Base-by-base conservation (phyloP, 2,888 invertebrate genomes). In the Hyposoter didymator region DNA sequence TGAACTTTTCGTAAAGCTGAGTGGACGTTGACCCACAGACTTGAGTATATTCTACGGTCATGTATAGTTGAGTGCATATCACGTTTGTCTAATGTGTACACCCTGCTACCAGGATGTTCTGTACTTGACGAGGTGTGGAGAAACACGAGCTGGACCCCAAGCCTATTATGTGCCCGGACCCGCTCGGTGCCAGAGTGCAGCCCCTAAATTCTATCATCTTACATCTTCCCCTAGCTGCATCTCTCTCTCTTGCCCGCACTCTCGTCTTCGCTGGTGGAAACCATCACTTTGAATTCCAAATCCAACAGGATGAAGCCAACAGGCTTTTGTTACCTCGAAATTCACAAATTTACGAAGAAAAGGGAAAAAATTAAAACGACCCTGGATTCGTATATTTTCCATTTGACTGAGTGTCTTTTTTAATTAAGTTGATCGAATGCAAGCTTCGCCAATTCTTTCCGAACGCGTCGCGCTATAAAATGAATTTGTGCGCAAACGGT, bases 111-210 rank as follows among this genome's bases (percentile, higher is more conserved):
- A 69, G 72, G 45, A 78, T 76, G 73, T 72, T 19, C 45, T 81
- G 76, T 80, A 80, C 78, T 83, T 78, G 76, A 83, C 78, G 85
- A 79, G 78, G 67, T 47, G 69, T 47, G 78, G 83, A 59, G 85
- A 83, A 85, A 85, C 85, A 85, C 83, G 76, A 85, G 76, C 83
- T 62, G 72, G 76, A 85, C 82, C 78, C 64, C 85, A 78, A 85
- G 85, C 62, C 85, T 85, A 76, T 85, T 85, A 85, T 83, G 32
- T 80, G 43, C 76, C 66, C 80, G 39, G 66, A 73, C 28, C 59
- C 76, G 72, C 66, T 22, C 49, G 64, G 59, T 76, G 72, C 35
- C 78, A 80, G 64, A 80, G 80, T 80, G 82, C 85, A 80, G 64
- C 85, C 67, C 80, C 80, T 81, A 78, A 85, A 85, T 82, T 81